A percentile compares a stretch with the other conserved stretches of the same genome.
phyloP scores from a whole-genome alignment of 2,888 invertebrate species.

The Andrena fulva region DNA sequence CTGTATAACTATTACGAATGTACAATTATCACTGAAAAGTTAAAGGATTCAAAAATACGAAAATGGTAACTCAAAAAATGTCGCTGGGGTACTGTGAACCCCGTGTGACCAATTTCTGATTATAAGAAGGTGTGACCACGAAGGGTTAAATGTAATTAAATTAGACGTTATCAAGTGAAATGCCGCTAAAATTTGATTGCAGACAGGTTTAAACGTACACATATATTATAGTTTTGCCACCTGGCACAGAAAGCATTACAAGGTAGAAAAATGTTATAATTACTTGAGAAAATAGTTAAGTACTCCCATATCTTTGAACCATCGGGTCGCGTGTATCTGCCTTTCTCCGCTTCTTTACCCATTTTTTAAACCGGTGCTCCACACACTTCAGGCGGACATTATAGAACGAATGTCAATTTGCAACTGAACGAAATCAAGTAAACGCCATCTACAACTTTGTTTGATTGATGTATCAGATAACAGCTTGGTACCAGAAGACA shows the following conservation, averaged over 20 bases:
- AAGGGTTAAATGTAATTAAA: too few relatives aligned
- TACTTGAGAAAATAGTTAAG: slow-evolving; percentile 69
- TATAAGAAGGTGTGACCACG: too few relatives aligned
- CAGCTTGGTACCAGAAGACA: slow-evolving; percentile 9
- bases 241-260: neutral
- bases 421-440: slow-evolving; percentile 15
- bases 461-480: slow-evolving; percentile 39
- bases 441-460: slow-evolving; percentile 28
- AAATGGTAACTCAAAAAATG: too few relatives aligned
- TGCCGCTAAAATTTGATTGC: too few relatives aligned
- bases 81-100: too few relatives aligned
- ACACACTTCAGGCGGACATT: neutral
- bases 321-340: slow-evolving; percentile 69
- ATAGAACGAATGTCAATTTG: slow-evolving; percentile 2
- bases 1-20: too few relatives aligned
- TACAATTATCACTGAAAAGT: too few relatives aligned
- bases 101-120: too few relatives aligned
- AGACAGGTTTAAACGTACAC: too few relatives aligned
- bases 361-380: slow-evolving; percentile 6
- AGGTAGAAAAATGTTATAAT: slow-evolving; percentile 40
- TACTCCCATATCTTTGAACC: slow-evolving; percentile 77
- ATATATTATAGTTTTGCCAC: neutral
- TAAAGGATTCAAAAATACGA: too few relatives aligned
- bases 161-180: too few relatives aligned
- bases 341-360: slow-evolving; percentile 56